A percentile compares a stretch with the other conserved stretches of the same genome.
Conservation (phyloP, 2,113 vertebrate species). For the Brienomyrus brachyistius region DNA sequence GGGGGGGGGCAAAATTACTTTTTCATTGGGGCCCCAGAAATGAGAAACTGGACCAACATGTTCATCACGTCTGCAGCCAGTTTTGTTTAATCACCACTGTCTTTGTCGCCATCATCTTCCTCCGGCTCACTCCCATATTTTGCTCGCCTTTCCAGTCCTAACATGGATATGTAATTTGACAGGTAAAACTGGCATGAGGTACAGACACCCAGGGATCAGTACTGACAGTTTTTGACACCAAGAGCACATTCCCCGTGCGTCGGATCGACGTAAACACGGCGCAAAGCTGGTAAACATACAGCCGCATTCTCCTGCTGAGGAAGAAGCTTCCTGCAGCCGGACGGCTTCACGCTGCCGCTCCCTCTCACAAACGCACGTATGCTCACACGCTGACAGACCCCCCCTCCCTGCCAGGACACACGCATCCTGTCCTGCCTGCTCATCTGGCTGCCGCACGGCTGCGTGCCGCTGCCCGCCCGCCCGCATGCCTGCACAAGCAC, state of each 20-base stretch:
- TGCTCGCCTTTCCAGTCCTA: not conserved
- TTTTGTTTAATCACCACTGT: not conserved
- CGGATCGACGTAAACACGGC: not conserved
- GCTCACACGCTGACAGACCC: not conserved
- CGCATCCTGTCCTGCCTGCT: not conserved
- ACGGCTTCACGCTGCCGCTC: not conserved
- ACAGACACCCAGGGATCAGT: not conserved
- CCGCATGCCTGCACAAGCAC: not conserved
- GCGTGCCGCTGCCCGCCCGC: not conserved
- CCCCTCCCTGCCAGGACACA: not conserved
- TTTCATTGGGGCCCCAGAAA: not conserved
- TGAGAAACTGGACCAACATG: not conserved
- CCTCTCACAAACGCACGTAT: not conserved
- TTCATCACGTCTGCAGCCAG: not conserved
- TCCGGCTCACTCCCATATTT: not conserved
- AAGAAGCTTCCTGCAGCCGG: not conserved
- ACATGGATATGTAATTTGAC: no score
- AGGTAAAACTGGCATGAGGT: not conserved
- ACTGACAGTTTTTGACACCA: not conserved
- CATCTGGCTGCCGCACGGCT: not conserved
- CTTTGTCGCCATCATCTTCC: not conserved
- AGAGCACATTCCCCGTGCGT: not conserved
- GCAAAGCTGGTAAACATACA: not conserved
- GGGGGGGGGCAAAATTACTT: no score
- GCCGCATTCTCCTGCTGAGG: not conserved